A percentile compares a stretch with the other conserved stretches of the same genome.
Evolutionary conservation across 2,113 vertebrate genomes (phyloP).

Genomic region (Gulo gulo): DNA sequence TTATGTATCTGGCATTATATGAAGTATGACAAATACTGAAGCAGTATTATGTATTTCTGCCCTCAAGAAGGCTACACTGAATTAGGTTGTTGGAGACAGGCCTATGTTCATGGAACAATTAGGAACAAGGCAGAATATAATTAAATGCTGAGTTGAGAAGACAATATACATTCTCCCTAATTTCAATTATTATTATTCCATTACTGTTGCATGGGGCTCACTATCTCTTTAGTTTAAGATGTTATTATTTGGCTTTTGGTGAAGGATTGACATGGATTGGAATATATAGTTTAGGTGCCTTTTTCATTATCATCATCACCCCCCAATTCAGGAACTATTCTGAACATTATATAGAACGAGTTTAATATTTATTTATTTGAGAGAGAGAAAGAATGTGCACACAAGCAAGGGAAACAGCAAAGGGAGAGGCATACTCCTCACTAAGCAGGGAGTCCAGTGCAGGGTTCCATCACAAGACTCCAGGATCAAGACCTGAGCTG

Average conservation of each 20-base stretch:
- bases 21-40: not conserved
- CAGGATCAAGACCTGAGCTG: too few relatives aligned
- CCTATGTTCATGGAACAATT: not conserved
- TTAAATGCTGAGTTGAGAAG: not conserved
- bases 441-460: too few relatives aligned
- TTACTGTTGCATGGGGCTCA: not conserved
- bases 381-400: too few relatives aligned
- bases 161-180: not conserved
- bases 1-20: not conserved
- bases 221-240: not conserved
- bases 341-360: not conserved
- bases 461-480: too few relatives aligned
- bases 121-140: not conserved
- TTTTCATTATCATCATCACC: not conserved
- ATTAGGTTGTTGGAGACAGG: not conserved
- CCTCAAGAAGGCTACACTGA: not conserved
- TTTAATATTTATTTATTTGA: not conserved
- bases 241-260: conserved; percentile 38
- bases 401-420: too few relatives aligned
- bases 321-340: not conserved
- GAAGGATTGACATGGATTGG: not conserved
- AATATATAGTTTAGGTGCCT: not conserved
- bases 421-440: too few relatives aligned
- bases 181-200: not conserved
- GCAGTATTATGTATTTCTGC: not conserved